Base-by-base conservation (phyloP, 2,797 vertebrate species). In the Labroides dimidiatus region DNA sequence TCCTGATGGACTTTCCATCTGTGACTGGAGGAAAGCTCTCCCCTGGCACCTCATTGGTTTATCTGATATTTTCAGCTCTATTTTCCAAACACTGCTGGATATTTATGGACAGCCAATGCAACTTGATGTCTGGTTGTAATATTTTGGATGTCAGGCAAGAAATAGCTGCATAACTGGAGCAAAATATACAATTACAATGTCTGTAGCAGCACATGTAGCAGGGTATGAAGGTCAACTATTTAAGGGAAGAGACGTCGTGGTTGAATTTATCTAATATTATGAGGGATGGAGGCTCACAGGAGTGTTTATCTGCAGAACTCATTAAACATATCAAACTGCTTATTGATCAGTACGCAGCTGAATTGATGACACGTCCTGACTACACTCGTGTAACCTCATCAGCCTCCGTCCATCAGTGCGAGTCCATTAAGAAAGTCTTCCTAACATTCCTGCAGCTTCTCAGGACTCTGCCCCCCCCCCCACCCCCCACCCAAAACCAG, bases 361-460 rank as follows among this genome's bases (percentile, higher is more conserved):
- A 55, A 16, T 19, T 24, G 21, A 0, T 43, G 54, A 42, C 19
- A 27, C 1, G 11, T 50, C 6, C 9, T 50, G 48, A 23, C 47
- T 23, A 3, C 13, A 12, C 23, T 20, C 39, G 49, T 41, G 56
- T 27, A 51, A 60, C 30, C 57, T 63, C 61, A 41, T 59, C 41
- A 45, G 47, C 43, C 47, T 72, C 37, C 65, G 58, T 76, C 72
- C 48, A 59, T 75, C 64, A 69, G 45, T 42, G 20, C 5, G 0
- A 51, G 17, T 36, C 60, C 50, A 70, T 72, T 56, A 53, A 24
- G 19, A 7, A 2, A 24, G 5, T 10, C 10, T 27, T 39, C 23
- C 53, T 11, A 63, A 64, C 82, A 85, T 87, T 87, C 85, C 82
- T 69, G 43, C 53, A 43, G 44, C 10, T 23, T 16, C 11, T 20